A percentile compares a stretch with the other conserved stretches of the same genome.
Evolutionary conservation across 2,888 invertebrate species (phyloP).

Genomic region (Pollenia griseotomentosa): DNA sequence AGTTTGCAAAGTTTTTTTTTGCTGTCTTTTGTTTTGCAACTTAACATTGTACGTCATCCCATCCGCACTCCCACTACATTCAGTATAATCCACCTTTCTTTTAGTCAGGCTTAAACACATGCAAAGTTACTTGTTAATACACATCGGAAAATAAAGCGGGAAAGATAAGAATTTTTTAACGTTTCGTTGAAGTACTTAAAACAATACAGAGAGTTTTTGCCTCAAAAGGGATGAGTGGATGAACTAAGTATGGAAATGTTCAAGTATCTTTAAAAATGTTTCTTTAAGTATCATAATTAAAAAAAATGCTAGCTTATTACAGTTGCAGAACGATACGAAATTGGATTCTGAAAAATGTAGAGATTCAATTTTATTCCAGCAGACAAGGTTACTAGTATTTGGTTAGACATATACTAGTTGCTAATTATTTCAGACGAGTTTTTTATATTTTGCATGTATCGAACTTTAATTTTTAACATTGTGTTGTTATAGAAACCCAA

Average conservation of each 20-base stretch:
- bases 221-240: constrained; percentile 14
- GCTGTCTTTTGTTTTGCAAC: constrained; percentile 23
- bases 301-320: constrained; percentile 10
- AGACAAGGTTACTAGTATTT: too few relatives aligned
- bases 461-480: too few relatives aligned
- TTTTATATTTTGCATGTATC: too few relatives aligned
- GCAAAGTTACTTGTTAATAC: constrained; percentile 37
- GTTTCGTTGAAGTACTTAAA: constrained; percentile 53
- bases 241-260: background rate
- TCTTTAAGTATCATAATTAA: constrained; percentile 9
- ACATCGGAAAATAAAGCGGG: constrained; percentile 15
- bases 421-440: too few relatives aligned
- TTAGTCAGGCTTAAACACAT: constrained; percentile 37
- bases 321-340: background rate
- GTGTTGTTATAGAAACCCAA: too few relatives aligned
- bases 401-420: too few relatives aligned
- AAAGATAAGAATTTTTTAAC: constrained; percentile 46
- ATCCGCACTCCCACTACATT: constrained; percentile 4
- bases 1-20: constrained; percentile 55
- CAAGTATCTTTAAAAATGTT: background rate
- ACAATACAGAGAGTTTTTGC: constrained; percentile 48
- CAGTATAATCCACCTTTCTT: constrained; percentile 50
- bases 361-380: too few relatives aligned
- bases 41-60: background rate
- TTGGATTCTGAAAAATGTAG: background rate